These are phyloP conservation scores for Chamaea fasciata DNA, from an alignment of 2,113 vertebrate species.

Conservation along the genomic window DNA sequence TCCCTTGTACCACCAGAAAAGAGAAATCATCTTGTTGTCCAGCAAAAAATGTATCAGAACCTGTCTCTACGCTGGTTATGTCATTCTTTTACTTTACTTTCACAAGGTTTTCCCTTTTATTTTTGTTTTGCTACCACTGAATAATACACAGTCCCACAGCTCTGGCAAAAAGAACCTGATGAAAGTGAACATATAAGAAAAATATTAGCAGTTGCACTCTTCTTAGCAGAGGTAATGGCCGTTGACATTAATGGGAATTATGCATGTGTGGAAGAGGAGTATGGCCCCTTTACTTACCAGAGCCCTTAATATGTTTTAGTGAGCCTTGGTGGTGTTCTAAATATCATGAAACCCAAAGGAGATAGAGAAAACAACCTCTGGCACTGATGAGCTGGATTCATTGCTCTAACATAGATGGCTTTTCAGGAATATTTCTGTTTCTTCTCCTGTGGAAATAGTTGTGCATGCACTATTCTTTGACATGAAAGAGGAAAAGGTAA, in stretches of 20 bases:
- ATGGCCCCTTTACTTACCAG: slow-evolving; percentile 55
- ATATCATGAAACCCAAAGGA: slow-evolving; percentile 66
- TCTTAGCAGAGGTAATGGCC: slow-evolving; percentile 29
- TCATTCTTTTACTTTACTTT: background rate
- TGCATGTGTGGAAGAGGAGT: slow-evolving; percentile 38
- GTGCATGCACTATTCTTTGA: background rate
- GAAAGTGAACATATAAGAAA: slow-evolving; percentile 49
- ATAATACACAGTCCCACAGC: slow-evolving; percentile 3
- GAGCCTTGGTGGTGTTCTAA: slow-evolving; percentile 43
- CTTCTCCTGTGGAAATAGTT: slow-evolving; percentile 7
- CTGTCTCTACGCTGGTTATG: background rate
- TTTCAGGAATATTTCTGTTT: background rate
- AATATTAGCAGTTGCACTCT: slow-evolving; percentile 16
- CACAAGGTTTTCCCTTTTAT: slow-evolving; percentile 23
- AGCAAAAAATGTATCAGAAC: background rate
- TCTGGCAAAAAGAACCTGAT: slow-evolving; percentile 19
- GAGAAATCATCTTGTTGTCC: background rate
- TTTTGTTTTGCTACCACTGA: slow-evolving; percentile 20
- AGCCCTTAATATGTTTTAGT: slow-evolving; percentile 63
- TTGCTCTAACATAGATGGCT: slow-evolving; percentile 11
- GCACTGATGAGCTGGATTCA: slow-evolving; percentile 66
- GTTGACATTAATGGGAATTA: slow-evolving; percentile 62
- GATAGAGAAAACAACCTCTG: slow-evolving; percentile 11
- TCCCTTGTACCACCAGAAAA: background rate
- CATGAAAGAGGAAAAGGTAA: slow-evolving; percentile 19